Evolutionary conservation across 2,797 vertebrate genomes (phyloP).

Genomic region (Poecile montanus): DNA sequence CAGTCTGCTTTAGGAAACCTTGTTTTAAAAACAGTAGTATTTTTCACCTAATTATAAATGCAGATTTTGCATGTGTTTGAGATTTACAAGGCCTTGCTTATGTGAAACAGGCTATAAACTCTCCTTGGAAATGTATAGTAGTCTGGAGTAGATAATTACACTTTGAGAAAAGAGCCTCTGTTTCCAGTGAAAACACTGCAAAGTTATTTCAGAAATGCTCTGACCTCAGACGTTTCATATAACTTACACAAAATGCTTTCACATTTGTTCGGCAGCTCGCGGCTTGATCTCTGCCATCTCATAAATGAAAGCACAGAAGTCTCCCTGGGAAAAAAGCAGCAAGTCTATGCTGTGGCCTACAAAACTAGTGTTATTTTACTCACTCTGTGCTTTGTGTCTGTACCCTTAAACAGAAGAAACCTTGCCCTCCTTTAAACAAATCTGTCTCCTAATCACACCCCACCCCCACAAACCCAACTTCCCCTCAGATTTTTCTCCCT

Average conservation of each 20-base stretch:
- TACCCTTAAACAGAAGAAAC: conserved; percentile 47
- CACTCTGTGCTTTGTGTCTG: conserved; percentile 41
- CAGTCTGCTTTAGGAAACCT: conserved; percentile 39
- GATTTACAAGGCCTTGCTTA: conserved; percentile 51
- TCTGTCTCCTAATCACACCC: conserved; percentile 30
- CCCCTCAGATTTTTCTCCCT: neutral
- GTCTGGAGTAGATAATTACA: conserved; percentile 43
- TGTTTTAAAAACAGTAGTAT: conserved; percentile 41
- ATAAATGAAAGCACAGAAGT: conserved; percentile 40
- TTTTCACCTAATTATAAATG: conserved; percentile 45
- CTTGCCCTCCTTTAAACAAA: conserved; percentile 57
- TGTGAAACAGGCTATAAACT: conserved; percentile 41
- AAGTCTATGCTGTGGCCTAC: conserved; percentile 11
- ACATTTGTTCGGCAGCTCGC: conserved; percentile 14
- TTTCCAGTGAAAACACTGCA: conserved; percentile 62
- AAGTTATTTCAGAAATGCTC: conserved; percentile 63
- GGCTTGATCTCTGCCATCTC: conserved; percentile 57
- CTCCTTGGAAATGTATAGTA: conserved; percentile 27
- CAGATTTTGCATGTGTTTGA: conserved; percentile 63
- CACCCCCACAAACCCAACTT: neutral
- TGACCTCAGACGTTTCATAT: conserved; percentile 46
- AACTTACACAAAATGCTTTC: conserved; percentile 57
- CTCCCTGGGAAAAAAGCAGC: conserved; percentile 55
- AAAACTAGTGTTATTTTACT: conserved; percentile 54
- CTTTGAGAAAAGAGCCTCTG: conserved; percentile 57